phyloP scores from a whole-genome alignment of 2,113 vertebrate species.

The Pseudonaja textilis region DNA sequence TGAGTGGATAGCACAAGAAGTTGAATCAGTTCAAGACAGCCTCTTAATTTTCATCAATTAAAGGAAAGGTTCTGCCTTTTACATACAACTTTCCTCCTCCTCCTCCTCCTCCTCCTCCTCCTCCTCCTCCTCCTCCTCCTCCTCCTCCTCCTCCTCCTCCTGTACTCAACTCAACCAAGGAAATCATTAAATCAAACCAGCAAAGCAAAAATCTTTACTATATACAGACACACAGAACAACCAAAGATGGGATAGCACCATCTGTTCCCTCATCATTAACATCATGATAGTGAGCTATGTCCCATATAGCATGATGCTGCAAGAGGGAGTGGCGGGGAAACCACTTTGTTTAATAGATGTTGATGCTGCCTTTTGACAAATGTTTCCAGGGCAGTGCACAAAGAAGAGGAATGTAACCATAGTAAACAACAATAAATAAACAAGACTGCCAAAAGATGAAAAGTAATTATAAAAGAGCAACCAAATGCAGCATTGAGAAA shows the following conservation, averaged over 20 bases:
- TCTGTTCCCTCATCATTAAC: not conserved
- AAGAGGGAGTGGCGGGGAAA: fast-evolving
- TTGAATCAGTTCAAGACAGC: not conserved
- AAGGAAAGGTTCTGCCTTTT: not conserved
- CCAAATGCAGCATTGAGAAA: not conserved
- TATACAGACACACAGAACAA: not conserved
- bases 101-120: too few relatives aligned
- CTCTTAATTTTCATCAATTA: not conserved
- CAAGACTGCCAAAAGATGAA: not conserved
- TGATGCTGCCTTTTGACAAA: not conserved
- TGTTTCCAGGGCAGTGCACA: not conserved
- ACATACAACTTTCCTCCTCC: not conserved
- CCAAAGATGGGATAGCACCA: not conserved
- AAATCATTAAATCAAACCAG: not conserved
- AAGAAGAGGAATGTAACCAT: not conserved
- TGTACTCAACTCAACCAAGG: not conserved
- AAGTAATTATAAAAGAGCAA: not conserved
- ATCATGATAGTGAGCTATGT: not conserved
- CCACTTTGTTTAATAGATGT: not conserved
- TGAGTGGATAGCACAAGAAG: not conserved
- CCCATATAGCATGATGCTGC: not conserved
- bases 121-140: too few relatives aligned
- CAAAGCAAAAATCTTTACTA: not conserved
- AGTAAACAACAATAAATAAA: not conserved
- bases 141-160: not conserved